These are phyloP conservation scores for Ovibos moschatus DNA, from an alignment of 2,113 vertebrate genomes.

Conservation along the genomic window DNA sequence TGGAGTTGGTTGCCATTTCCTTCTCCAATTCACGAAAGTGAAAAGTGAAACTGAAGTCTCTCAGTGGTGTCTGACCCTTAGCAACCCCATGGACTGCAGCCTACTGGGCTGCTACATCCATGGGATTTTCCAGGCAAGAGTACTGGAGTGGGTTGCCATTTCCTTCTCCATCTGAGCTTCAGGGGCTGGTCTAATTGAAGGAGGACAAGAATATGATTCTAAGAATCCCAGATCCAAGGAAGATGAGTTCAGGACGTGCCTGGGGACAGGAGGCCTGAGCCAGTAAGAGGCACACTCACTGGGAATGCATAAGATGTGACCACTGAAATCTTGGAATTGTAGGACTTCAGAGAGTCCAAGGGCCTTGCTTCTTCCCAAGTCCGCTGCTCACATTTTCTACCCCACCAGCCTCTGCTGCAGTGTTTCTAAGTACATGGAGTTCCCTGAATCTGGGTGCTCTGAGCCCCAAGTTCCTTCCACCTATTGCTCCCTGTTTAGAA, in stretches of 20 bases:
- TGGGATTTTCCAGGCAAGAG: background rate
- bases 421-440: background rate
- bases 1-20: background rate
- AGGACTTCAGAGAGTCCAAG: too few species aligned
- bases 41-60: background rate
- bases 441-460: rapidly evolving
- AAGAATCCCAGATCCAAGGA: background rate
- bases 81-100: background rate
- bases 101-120: background rate
- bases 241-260: background rate
- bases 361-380: too few species aligned
- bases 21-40: background rate
- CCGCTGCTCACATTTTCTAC: rapidly evolving
- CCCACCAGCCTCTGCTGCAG: rapidly evolving
- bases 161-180: rapidly evolving
- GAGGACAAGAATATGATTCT: background rate
- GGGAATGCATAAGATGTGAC: too few species aligned
- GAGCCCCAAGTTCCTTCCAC: rapidly evolving
- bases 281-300: background rate
- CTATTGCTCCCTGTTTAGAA: background rate
- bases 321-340: rapidly evolving
- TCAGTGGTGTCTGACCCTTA: background rate
- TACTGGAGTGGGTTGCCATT: background rate
- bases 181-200: background rate
- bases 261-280: background rate